Conservation (phyloP, 2,888 invertebrate genomes). For the Yponomeuta plumbellus region DNA sequence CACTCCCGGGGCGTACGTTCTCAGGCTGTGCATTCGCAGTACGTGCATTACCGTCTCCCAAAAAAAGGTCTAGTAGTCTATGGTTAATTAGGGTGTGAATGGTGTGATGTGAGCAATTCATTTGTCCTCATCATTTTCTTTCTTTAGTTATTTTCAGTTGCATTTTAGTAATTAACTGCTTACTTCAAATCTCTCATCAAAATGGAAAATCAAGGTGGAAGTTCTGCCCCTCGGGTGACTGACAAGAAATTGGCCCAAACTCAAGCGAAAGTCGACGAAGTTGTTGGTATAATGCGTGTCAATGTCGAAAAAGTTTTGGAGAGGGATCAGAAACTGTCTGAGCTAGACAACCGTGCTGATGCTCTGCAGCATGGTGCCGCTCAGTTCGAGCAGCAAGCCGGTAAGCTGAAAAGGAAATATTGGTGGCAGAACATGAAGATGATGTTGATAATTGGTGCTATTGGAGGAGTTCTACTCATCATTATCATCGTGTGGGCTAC, state of each 20-base stretch:
- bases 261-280: slow-evolving; percentile 76
- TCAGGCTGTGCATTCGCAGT: too few relatives aligned
- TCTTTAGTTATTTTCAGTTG: not conserved
- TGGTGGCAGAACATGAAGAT: slow-evolving; percentile 99
- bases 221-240: slow-evolving; percentile 65
- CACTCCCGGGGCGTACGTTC: too few relatives aligned
- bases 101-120: slow-evolving; percentile 8
- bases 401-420: slow-evolving; percentile 96
- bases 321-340: slow-evolving; percentile 95
- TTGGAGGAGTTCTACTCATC: slow-evolving; percentile 87
- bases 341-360: slow-evolving; percentile 96
- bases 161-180: not conserved
- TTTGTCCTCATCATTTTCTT: slow-evolving; percentile 3
- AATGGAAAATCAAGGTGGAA: slow-evolving; percentile 73
- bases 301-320: slow-evolving; percentile 98
- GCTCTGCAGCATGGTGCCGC: slow-evolving; percentile 95
- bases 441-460: slow-evolving; percentile 94
- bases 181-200: slow-evolving; percentile 23
- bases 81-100: not conserved
- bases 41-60: too few relatives aligned
- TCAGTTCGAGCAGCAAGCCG: slow-evolving; percentile 97
- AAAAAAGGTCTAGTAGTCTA: not conserved
- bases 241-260: slow-evolving; percentile 73
- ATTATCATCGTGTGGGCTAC: slow-evolving; percentile 84
- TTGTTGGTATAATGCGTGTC: slow-evolving; percentile 96